Conservation (phyloP, 2,797 vertebrate species). For the Halcyon badia region DNA sequence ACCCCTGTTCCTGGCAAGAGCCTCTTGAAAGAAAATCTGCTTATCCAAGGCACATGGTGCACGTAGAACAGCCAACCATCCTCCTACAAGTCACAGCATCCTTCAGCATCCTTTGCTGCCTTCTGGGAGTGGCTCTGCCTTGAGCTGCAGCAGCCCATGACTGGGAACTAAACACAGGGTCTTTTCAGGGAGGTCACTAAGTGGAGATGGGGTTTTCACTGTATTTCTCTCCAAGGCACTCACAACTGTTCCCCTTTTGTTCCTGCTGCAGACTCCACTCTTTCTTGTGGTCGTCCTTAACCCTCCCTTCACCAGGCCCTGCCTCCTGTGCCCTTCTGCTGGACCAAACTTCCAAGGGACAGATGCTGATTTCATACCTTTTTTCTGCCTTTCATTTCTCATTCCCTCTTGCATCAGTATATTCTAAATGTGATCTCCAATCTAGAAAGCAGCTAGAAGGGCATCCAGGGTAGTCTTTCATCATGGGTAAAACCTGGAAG, state of each 20-base stretch:
- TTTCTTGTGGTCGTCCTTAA: neutral
- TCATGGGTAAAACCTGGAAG: neutral
- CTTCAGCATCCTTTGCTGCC: neutral
- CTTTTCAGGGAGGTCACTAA: neutral
- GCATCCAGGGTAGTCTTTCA: neutral
- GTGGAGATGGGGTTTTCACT: neutral
- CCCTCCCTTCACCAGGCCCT: neutral
- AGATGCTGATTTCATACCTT: neutral
- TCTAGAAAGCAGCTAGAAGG: neutral
- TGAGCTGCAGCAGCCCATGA: neutral
- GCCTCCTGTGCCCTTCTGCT: neutral
- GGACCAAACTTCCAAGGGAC: neutral
- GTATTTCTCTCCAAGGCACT: neutral
- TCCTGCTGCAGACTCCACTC: neutral
- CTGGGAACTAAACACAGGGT: neutral
- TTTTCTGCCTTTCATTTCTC: neutral
- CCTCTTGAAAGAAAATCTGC: neutral
- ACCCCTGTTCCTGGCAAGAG: neutral
- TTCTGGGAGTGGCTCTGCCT: neutral
- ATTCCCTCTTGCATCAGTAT: neutral
- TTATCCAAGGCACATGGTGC: neutral
- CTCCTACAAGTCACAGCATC: neutral
- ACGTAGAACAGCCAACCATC: neutral
- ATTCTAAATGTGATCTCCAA: neutral
- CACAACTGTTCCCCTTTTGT: neutral